These are phyloP conservation scores for Chlamydotis undulata DNA, from an alignment of 2,113 vertebrate genomes.

Conservation along the genomic window DNA sequence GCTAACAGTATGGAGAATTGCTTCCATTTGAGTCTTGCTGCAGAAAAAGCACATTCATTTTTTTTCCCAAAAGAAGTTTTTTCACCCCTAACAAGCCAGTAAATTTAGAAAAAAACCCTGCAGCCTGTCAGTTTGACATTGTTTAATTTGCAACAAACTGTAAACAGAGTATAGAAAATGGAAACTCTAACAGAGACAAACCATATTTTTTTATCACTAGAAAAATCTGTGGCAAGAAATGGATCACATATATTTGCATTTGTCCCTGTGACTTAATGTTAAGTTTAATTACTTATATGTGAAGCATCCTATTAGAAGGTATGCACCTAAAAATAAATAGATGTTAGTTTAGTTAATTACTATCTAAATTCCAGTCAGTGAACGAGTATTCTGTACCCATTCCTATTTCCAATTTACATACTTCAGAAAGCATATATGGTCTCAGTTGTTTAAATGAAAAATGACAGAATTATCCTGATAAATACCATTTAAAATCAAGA, in stretches of 20 bases:
- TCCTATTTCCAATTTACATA: neutral
- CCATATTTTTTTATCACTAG: constrained; percentile 36
- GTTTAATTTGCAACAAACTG: constrained; percentile 54
- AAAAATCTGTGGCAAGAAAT: constrained; percentile 41
- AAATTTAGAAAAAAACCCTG: constrained; percentile 13
- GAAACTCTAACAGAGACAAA: constrained; percentile 39
- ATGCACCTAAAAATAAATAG: constrained; percentile 48
- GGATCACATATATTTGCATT: constrained; percentile 25
- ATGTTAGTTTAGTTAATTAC: constrained; percentile 25
- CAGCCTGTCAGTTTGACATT: constrained; percentile 54
- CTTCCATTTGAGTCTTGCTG: constrained; percentile 32
- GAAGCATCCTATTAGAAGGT: constrained; percentile 21
- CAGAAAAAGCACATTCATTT: constrained; percentile 26
- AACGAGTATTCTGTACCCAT: neutral
- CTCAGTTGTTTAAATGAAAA: constrained; percentile 56
- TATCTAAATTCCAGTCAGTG: constrained; percentile 12
- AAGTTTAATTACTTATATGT: constrained; percentile 15
- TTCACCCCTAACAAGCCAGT: constrained; percentile 43
- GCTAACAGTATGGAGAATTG: neutral
- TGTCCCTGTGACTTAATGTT: constrained; percentile 7
- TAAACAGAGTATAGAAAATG: constrained; percentile 52
- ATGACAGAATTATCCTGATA: neutral
- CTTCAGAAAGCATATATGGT: neutral
- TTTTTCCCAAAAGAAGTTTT: constrained; percentile 7
- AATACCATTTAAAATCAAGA: constrained; percentile 23